Conservation (phyloP, 2,113 vertebrate genomes). For the Morone saxatilis region DNA sequence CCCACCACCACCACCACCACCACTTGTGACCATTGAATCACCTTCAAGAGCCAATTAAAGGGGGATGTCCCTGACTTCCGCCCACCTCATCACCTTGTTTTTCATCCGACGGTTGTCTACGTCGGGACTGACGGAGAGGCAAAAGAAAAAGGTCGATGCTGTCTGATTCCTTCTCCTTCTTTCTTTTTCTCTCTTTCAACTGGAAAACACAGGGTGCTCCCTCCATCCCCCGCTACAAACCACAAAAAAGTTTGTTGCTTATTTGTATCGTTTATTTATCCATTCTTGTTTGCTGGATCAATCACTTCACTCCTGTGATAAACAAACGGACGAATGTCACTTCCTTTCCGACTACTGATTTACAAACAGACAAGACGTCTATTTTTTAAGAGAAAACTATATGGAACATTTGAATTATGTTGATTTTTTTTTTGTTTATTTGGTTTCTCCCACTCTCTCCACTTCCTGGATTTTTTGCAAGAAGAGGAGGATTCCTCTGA, state of each 20-base stretch:
- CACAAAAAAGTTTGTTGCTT: background rate
- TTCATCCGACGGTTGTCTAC: background rate
- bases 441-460: slow-evolving; percentile 21
- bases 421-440: slow-evolving; percentile 20
- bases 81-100: slow-evolving; percentile 37
- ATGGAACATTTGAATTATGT: slow-evolving; percentile 40
- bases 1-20: too few relatives aligned
- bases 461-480: slow-evolving; percentile 47
- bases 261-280: slow-evolving; percentile 10
- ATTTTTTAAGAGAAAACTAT: slow-evolving; percentile 72
- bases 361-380: slow-evolving; percentile 65
- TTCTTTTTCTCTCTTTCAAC: slow-evolving; percentile 43
- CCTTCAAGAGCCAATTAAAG: slow-evolving; percentile 43
- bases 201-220: slow-evolving; percentile 64
- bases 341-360: slow-evolving; percentile 81
- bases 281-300: slow-evolving; percentile 27
- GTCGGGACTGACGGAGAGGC: background rate
- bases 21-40: slow-evolving; percentile 1
- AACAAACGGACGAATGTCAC: slow-evolving; percentile 38
- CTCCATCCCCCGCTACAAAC: slow-evolving; percentile 15
- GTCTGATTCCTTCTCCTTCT: background rate
- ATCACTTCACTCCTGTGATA: slow-evolving; percentile 40
- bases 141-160: slow-evolving; percentile 17
- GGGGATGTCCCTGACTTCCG: background rate
- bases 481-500: slow-evolving; percentile 58